Base-by-base conservation (phyloP, 2,797 vertebrate genomes). In the Tenualosa thibaudeaui region DNA sequence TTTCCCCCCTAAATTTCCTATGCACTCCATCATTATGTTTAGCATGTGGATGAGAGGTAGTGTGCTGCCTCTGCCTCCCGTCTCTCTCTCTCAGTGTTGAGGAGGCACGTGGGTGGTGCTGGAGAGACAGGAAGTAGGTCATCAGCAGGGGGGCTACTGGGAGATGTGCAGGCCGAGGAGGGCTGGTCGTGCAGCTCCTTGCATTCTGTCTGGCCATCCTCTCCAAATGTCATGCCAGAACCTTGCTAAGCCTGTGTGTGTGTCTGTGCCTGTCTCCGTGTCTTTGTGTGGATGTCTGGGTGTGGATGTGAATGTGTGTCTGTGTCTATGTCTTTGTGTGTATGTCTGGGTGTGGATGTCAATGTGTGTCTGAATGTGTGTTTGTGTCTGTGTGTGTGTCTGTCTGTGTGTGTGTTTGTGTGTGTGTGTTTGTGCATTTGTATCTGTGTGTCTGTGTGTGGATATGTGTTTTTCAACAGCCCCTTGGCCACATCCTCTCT, bases 91-190 rank as follows among this genome's bases (percentile, higher is more conserved):
- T 75, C 3, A 17, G 68, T 40, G 31, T 17, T 68, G 62, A 37
- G 17, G 56, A 60, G 56, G 0, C 31, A 31, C 26, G 68, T 75
- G 68, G 68, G 68, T 75, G 68, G 68, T 75, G 68, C 37, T 75
- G 68, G 68, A 43, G 68, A 43, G 37, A 75, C 68, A 75, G 68
- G 68, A 75, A 75, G 68, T 75, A 75, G 68, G 68, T 75, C 68
- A 75, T 31, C 68, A 19, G 68, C 68, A 75, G 37, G 68, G 62
- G 31, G 68, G 68, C 68, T 75, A 31, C 68, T 75, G 68, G 68
- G 68, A 75, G 68, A 37, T 75, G 68, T 40, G 68, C 31, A 46
- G 4, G 17, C 31, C 31, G 17, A 15, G 13, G 31, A 31, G 65
- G 5, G 65, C 3, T 40, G 65, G 65, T 10, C 65, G 37, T 40